Evolutionary conservation across 2,797 vertebrate species (phyloP).

Genomic region (Syngnathus rostellatus): DNA sequence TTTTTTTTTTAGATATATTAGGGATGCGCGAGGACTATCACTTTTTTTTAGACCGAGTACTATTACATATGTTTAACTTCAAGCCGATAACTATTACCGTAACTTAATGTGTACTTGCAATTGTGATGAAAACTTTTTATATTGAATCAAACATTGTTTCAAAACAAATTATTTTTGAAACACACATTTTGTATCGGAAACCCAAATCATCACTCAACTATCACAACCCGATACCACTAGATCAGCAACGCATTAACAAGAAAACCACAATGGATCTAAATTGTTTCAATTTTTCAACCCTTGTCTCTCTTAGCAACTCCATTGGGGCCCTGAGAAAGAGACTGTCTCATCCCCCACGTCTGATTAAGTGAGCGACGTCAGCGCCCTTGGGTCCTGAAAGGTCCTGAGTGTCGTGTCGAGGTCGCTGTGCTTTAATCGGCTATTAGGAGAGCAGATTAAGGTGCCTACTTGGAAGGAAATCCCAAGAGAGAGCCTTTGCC

Average conservation of each 20-base stretch:
- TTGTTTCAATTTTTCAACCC: not conserved
- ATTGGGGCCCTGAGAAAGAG: not conserved
- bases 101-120: not conserved
- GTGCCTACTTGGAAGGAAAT: slow-evolving; percentile 58
- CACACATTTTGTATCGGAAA: no score
- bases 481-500: slow-evolving; percentile 60
- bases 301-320: not conserved
- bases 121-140: not conserved
- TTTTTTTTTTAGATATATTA: no score
- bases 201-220: no score
- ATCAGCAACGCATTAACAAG: no score
- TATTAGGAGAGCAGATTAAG: slow-evolving; percentile 68
- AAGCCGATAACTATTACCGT: no score
- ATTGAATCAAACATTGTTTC: not conserved
- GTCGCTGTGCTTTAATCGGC: slow-evolving; percentile 65
- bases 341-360: not conserved
- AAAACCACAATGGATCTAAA: no score
- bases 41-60: no score
- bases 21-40: no score
- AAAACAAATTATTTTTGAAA: no score
- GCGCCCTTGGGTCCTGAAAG: not conserved
- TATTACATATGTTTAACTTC: no score
- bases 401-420: slow-evolving; percentile 36
- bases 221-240: no score
- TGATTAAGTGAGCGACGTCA: slow-evolving; percentile 1